A percentile compares a stretch with the other conserved stretches of the same genome.
phyloP scores from a whole-genome alignment of 2,888 invertebrate species.

The Pyralis farinalis region DNA sequence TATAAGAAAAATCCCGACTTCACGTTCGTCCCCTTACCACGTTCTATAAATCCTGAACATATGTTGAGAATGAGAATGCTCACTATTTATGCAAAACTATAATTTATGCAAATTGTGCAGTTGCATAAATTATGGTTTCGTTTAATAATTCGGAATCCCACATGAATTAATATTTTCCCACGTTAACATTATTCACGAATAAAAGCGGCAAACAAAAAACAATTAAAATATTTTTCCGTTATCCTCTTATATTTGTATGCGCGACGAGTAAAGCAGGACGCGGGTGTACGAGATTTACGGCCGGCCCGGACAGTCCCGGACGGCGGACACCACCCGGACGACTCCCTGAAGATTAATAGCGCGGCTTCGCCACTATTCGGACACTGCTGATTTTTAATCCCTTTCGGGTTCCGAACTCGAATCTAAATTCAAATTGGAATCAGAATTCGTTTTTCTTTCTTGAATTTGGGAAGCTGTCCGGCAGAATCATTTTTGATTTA shows the following conservation, averaged over 20 bases:
- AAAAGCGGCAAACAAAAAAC: background rate
- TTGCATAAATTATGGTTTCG: no score
- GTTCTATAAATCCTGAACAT: no score
- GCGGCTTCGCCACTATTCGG: constrained; percentile 42
- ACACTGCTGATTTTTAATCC: constrained; percentile 60
- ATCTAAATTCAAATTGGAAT: constrained; percentile 39
- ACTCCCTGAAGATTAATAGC: constrained; percentile 65
- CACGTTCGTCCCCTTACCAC: no score
- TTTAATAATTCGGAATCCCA: no score
- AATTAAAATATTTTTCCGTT: constrained; percentile 27
- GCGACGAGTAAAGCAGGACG: constrained; percentile 47
- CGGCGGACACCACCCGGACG: constrained; percentile 50
- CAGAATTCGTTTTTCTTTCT: constrained; percentile 10
- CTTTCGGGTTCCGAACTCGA: constrained; percentile 27
- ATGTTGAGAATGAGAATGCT: no score
- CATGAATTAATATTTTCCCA: no score
- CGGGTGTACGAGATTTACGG: constrained; percentile 62
- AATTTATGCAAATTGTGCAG: no score
- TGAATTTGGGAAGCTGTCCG: background rate
- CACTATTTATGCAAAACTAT: no score
- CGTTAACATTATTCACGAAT: no score
- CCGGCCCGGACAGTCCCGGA: constrained; percentile 35
- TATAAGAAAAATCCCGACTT: no score
- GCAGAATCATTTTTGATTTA: no score
- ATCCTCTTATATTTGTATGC: constrained; percentile 53